Conservation (phyloP, 2,113 vertebrate species). For the Oenanthe oenanthe region DNA sequence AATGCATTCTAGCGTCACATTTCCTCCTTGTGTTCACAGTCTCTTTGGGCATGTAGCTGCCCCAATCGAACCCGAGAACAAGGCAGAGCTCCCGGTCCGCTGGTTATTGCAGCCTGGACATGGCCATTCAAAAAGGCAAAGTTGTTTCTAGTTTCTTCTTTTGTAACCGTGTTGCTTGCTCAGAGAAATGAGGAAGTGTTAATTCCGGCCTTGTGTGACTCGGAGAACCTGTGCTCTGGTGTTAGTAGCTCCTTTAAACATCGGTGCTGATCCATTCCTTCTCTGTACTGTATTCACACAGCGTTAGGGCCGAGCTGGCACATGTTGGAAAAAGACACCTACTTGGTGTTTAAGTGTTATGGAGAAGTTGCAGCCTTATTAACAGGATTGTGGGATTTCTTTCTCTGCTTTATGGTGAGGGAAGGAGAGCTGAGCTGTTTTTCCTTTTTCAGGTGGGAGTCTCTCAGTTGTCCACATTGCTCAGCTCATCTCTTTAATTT, state of each 20-base stretch:
- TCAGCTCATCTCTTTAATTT: not conserved
- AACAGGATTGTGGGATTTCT: not conserved
- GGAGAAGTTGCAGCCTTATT: not conserved
- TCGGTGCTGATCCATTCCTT: not conserved
- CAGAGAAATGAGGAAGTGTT: not conserved
- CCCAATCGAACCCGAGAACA: accelerated
- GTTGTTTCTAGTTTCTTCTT: not conserved
- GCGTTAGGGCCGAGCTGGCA: not conserved
- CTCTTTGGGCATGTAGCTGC: not conserved
- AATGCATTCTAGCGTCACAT: not conserved
- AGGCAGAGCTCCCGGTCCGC: accelerated
- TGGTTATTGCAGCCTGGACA: not conserved
- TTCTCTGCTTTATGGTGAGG: not conserved
- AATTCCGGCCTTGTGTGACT: not conserved
- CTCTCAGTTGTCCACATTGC: not conserved
- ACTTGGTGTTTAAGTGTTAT: not conserved
- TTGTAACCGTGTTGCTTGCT: not conserved
- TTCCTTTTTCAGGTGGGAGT: not conserved
- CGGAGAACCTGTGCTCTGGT: not conserved
- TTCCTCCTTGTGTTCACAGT: not conserved
- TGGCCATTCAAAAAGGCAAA: not conserved
- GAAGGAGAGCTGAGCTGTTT: not conserved
- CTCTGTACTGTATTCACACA: not conserved
- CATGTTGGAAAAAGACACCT: not conserved
- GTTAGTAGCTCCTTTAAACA: not conserved